phyloP scores from a whole-genome alignment of 1,140 invertebrate genomes.

The Philotrypesis tridentata region DNA sequence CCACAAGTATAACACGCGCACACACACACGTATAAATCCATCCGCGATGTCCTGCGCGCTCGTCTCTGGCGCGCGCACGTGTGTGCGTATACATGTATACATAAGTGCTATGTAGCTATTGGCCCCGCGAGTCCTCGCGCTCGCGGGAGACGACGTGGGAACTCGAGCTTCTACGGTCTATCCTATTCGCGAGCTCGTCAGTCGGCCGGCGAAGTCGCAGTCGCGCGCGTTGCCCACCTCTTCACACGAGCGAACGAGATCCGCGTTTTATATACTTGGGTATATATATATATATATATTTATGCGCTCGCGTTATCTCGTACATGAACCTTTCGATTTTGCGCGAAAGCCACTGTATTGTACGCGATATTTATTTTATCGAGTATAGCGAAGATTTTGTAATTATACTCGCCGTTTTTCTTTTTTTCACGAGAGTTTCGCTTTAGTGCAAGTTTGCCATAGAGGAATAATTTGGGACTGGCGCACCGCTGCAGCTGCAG shows the following conservation, averaged over 20 bases:
- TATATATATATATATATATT: neutral
- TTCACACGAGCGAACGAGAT: neutral
- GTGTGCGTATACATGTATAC: neutral
- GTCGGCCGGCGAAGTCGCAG: conserved; percentile 12
- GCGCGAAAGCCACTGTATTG: neutral
- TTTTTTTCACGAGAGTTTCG: no score
- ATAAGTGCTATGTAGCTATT: neutral
- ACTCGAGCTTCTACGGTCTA: neutral
- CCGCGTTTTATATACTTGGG: neutral
- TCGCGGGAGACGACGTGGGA: neutral
- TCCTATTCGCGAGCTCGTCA: neutral
- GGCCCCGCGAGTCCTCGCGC: neutral
- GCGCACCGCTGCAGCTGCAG: no score
- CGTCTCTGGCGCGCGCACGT: neutral
- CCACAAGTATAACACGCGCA: no score
- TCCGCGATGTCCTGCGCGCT: no score
- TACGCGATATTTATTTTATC: neutral
- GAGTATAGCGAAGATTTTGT: no score
- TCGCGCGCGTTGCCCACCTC: neutral
- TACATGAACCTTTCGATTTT: no score
- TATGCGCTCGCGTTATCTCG: neutral
- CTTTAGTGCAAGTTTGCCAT: no score
- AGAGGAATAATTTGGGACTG: no score
- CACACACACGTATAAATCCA: no score
- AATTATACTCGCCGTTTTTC: no score